Conservation (phyloP, 2,113 vertebrate species). For the Strix uralensis region DNA sequence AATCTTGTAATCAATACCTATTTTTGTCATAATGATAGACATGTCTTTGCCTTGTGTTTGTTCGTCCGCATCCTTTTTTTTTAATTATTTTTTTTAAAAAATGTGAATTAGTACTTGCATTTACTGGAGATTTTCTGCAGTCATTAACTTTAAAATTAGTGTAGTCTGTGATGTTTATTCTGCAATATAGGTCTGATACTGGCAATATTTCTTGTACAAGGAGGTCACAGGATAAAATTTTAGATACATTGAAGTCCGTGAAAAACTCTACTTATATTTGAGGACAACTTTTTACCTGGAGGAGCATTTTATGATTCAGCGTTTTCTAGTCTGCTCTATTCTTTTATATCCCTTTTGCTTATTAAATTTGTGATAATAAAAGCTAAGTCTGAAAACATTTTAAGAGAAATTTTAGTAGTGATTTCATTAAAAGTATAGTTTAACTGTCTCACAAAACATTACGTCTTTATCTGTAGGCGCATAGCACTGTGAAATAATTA, state of each 20-base stretch:
- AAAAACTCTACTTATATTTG: neutral
- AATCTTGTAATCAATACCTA: neutral
- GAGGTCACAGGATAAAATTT: neutral
- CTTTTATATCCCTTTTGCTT: neutral
- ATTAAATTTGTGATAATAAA: neutral
- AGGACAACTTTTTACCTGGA: neutral
- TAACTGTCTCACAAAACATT: neutral
- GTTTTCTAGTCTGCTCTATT: neutral
- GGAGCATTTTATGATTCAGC: neutral
- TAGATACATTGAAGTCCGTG: neutral
- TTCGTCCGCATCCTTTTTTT: neutral
- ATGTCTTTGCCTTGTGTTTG: neutral
- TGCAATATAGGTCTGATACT: neutral
- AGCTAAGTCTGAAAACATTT: neutral
- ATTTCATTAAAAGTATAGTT: neutral
- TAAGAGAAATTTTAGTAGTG: neutral
- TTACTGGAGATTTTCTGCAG: neutral
- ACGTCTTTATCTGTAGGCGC: neutral
- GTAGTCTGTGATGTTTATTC: neutral
- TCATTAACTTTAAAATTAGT: neutral
- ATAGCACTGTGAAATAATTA: neutral
- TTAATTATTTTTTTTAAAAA: neutral
- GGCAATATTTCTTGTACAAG: neutral
- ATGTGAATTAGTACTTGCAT: neutral
- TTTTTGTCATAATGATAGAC: neutral